Evolutionary conservation across 2,113 vertebrate genomes (phyloP).

Genomic region (Hassar affinis): DNA sequence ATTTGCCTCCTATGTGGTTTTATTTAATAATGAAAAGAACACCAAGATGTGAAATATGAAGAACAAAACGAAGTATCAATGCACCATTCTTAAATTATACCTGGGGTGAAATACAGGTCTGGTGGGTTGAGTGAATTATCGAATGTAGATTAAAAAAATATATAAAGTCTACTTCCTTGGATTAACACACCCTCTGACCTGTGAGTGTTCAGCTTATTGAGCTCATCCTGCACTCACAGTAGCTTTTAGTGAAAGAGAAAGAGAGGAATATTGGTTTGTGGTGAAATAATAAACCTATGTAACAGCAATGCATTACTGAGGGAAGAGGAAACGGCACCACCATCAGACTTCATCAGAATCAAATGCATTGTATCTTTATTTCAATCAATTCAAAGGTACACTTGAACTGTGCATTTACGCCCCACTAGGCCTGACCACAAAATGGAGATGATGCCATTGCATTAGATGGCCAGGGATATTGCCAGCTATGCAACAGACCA

Average conservation of each 20-base stretch:
- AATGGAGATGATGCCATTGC: slow-evolving; percentile 28
- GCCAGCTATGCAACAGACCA: slow-evolving; percentile 11
- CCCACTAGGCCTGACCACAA: slow-evolving; percentile 6
- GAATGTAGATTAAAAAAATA: not conserved
- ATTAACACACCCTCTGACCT: slow-evolving; percentile 18
- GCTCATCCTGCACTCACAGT: not conserved
- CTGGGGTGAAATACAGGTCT: not conserved
- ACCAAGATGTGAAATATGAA: not conserved
- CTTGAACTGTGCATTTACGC: slow-evolving; percentile 4
- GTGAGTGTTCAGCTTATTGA: not conserved
- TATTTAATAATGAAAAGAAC: not conserved
- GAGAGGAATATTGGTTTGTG: not conserved
- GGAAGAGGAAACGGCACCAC: not conserved
- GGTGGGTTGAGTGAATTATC: not conserved
- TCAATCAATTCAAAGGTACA: not conserved
- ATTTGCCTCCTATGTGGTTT: slow-evolving; percentile 15
- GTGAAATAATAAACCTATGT: slow-evolving; percentile 20
- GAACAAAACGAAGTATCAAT: not conserved
- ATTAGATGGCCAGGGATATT: slow-evolving; percentile 7
- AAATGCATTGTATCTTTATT: slow-evolving; percentile 9
- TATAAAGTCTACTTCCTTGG: slow-evolving; percentile 6
- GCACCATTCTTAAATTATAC: not conserved
- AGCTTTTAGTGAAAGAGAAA: slow-evolving; percentile 11
- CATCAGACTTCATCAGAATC: not conserved
- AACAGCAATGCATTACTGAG: not conserved